Conservation (phyloP, 1,140 invertebrate genomes). For the Lordiphosa collinella region DNA sequence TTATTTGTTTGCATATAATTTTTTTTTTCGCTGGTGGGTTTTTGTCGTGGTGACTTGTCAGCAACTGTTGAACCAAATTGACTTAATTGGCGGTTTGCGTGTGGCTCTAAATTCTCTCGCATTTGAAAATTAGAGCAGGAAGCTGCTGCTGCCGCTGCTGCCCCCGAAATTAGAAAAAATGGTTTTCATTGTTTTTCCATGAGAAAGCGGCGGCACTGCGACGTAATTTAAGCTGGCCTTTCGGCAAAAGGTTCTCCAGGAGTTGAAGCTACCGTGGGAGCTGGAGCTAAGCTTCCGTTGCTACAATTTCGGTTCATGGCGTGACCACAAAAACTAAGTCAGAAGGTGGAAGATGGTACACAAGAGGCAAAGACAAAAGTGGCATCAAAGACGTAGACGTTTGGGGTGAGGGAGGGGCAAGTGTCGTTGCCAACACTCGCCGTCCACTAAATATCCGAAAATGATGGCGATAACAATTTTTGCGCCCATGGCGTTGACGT, state of each 20-base stretch:
- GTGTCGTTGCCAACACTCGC: slow-evolving; percentile 41
- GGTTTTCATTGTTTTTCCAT: slow-evolving; percentile 63
- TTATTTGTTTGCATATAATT: slow-evolving; percentile 33
- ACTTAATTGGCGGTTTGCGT: slow-evolving; percentile 65
- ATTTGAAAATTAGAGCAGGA: slow-evolving; percentile 62
- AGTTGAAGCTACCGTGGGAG: slow-evolving; percentile 66
- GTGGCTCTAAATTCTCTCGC: slow-evolving; percentile 43
- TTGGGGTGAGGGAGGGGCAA: background rate
- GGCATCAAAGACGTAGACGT: background rate
- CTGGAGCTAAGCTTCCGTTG: slow-evolving; percentile 61
- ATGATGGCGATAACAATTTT: slow-evolving; percentile 74
- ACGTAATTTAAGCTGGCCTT: slow-evolving; percentile 67
- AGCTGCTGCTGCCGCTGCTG: slow-evolving; percentile 11
- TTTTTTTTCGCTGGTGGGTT: slow-evolving; percentile 15
- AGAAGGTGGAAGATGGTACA: slow-evolving; percentile 8
- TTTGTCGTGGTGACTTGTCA: slow-evolving; percentile 23
- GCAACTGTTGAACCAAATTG: slow-evolving; percentile 32
- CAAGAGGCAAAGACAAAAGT: background rate
- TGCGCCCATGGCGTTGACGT: slow-evolving; percentile 71
- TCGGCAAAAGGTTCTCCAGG: slow-evolving; percentile 56
- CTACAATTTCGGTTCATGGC: slow-evolving; percentile 68
- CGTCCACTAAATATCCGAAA: slow-evolving; percentile 49
- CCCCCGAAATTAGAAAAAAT: slow-evolving; percentile 39
- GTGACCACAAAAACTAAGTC: slow-evolving; percentile 60
- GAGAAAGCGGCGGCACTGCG: slow-evolving; percentile 41